These are phyloP conservation scores for Ophioninae sp. DNA, from an alignment of 2,888 invertebrate genomes.

Conservation along the genomic window DNA sequence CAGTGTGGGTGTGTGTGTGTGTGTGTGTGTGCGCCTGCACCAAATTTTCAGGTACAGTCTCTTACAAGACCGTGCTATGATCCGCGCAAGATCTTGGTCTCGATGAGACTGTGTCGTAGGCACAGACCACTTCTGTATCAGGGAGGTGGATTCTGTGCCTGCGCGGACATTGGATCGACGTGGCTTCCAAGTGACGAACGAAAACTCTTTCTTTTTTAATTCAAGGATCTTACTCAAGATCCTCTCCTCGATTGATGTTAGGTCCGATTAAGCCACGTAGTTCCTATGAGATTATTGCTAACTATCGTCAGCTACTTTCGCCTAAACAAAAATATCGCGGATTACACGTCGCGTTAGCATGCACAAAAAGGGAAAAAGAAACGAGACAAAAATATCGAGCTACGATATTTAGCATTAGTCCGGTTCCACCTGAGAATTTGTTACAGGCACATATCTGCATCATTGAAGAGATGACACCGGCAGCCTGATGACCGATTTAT, in stretches of 20 bases:
- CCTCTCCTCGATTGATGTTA: background rate
- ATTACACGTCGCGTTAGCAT: constrained; percentile 18
- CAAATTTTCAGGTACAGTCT: constrained; percentile 85
- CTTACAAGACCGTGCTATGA: constrained; percentile 69
- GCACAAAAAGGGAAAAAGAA: constrained; percentile 12
- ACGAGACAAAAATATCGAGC: constrained; percentile 65
- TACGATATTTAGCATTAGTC: constrained; percentile 79
- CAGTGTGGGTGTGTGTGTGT: constrained; percentile 54
- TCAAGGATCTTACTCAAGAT: constrained; percentile 1
- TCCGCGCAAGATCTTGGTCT: constrained; percentile 63
- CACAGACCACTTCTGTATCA: constrained; percentile 83
- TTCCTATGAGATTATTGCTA: constrained; percentile 79
- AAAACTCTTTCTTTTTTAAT: background rate
- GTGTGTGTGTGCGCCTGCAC: constrained; percentile 77
- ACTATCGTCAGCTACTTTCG: constrained; percentile 75
- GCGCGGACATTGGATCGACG: constrained; percentile 79
- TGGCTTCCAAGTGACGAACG: constrained; percentile 62
- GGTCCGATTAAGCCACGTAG: constrained; percentile 68
- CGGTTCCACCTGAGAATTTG: constrained; percentile 85
- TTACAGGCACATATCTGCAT: constrained; percentile 83
- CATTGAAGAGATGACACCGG: constrained; percentile 77
- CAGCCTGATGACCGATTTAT: constrained; percentile 77
- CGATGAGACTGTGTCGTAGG: constrained; percentile 81
- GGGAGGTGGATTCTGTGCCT: constrained; percentile 84
- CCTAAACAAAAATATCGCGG: constrained; percentile 25